Evolutionary conservation across 2,797 vertebrate species (phyloP), one percentile per base, ranked within the genome.

Genomic region (Galaxias olidus): DNA sequence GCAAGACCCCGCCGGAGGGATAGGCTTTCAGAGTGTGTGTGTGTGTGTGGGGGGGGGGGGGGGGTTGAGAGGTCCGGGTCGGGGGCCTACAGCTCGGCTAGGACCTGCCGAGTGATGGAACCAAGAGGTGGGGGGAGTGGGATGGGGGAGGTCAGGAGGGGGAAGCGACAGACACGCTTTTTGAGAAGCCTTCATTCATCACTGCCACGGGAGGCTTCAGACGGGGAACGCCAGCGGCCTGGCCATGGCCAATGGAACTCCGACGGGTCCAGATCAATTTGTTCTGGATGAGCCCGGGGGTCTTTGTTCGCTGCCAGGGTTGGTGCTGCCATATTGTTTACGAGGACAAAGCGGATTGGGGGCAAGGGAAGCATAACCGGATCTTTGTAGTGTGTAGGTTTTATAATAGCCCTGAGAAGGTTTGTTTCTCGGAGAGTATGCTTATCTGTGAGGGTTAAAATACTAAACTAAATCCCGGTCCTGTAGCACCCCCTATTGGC

Each of bases 401-500:
- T 9, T 68, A 4, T 11, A 50, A 59, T 1, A 48, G 43, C 9
- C 40, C 4, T 30, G 0, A 54, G 10, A 62, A 49, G 54, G 69
- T 65, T 11, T 1, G 13, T 53, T 61, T 10, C 9, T 8, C 1
- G 61, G 11, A 68, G 4, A 17, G 30, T 19, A 2, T 2, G 30
- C 9, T 9, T 55, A 40, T 20, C 13, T 14, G 12, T 14, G 30
- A 18, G 45, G 12, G n/a, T 43, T 0, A 7, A 43, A 42, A 45
- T 6, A 14, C 58, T n/a, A 61, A 30, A 30, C 30, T 30, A n/a
- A n/a, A 30, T 30, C 30, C 30, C 6, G 30, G 30, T 51, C 14
- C 6, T 10, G 10, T 46, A n/a, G 78, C 80, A 55, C 82, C 87
- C 75, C 65, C 89, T 88, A 74, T 42, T 86, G 87, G 87, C 19